Base-by-base conservation (phyloP, 2,888 invertebrate species). In the Cephus spinipes region DNA sequence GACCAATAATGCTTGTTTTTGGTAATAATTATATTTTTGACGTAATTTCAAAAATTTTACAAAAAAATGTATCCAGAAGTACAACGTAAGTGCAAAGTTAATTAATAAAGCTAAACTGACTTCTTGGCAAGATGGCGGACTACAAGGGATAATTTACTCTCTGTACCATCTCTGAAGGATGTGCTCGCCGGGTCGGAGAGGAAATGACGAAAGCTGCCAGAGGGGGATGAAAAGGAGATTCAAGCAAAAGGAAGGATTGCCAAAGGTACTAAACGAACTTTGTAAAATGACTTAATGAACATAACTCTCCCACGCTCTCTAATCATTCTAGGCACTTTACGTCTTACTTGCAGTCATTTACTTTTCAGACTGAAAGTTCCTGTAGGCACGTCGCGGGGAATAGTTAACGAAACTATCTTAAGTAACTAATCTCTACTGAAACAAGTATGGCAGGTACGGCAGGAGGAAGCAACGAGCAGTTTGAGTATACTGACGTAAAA, bases 271-370 rank as follows among this genome's bases (percentile, higher is more conserved):
- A 83, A 79, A 83, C 81, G 81, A 80, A 85, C 86, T 83, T 85
- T 81, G 84, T 82, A 81, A 85, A 85, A 85, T 84, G 86, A 85
- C 86, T 85, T 86, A 85, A 85, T 83, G 86, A 85, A 85, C 85
- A 84, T 85, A 85, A 85, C 86, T 85, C 83, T 84, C 76, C 78
- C 11, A 30, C 81, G 81, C 83, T 86, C 86, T 85, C 85, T 86
- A 85, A 85, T 86, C 86, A 86, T 86, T 85, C 83, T 84, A 77
- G 82, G 81, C 85, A 86, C 85, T 85, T 55, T 86, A 84, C 84
- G 83, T 86, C 85, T 83, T 84, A 81, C 86, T 83, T 81, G 83
- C 81, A 85, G 83, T 83, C 86, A 85, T 86, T 86, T 85, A 85
- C 85, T 85, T 86, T 86, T 80, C 79, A 85, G 83, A 85, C 85